These are phyloP conservation scores for Cynocephalus volans DNA, from an alignment of 2,113 vertebrate species.

Conservation along the genomic window DNA sequence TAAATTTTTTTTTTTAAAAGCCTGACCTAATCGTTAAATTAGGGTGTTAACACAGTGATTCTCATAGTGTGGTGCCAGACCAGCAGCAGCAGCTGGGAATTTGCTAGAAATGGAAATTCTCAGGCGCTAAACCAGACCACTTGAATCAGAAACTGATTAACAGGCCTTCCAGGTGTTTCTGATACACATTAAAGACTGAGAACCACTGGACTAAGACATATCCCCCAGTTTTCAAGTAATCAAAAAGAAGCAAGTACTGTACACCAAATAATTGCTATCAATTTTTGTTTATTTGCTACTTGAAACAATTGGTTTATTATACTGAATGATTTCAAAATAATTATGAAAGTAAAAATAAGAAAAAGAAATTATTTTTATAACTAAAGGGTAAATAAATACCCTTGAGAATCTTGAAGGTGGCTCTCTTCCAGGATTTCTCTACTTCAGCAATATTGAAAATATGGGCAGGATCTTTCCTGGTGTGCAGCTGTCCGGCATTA, in stretches of 20 bases:
- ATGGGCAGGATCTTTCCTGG: not conserved
- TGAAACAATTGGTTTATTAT: not conserved
- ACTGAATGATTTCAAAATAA: slow-evolving; percentile 3
- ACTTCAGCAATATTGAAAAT: not conserved
- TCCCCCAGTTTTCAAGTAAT: not conserved
- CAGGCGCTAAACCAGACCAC: not conserved
- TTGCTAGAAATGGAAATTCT: not conserved
- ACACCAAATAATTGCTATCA: not conserved
- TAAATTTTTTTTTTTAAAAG: not conserved
- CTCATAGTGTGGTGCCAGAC: too few relatives aligned
- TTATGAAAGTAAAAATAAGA: not conserved
- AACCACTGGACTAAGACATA: not conserved
- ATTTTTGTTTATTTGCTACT: not conserved
- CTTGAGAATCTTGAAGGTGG: not conserved
- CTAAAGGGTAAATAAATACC: not conserved
- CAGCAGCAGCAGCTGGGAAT: not conserved
- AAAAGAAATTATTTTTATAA: not conserved
- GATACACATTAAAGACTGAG: not conserved
- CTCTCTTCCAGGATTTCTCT: not conserved
- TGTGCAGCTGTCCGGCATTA: accelerated
- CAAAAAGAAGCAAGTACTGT: not conserved
- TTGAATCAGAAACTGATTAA: not conserved
- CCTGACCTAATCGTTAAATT: not conserved
- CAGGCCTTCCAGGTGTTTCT: not conserved
- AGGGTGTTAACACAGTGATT: not conserved